Percentiles rank a stretch among this genome's conserved stretches.
Evolutionary conservation across 2,888 invertebrate species (phyloP).

Genomic region (Malthinus flaveolus): DNA sequence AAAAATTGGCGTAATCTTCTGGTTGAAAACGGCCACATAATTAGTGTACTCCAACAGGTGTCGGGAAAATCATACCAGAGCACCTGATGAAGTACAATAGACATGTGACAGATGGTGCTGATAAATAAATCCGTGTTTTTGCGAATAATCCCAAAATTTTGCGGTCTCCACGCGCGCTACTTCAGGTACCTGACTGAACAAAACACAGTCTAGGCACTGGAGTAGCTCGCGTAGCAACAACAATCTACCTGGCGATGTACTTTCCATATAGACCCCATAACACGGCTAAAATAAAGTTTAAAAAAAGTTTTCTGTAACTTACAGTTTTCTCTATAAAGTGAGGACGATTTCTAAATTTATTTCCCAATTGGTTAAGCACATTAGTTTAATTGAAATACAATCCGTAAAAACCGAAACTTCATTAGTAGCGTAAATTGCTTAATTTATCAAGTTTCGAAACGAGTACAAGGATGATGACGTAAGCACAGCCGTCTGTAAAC

Average conservation of each 20-base stretch:
- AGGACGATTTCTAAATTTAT: not conserved
- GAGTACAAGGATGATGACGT: conserved; percentile 53
- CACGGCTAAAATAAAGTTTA: no score
- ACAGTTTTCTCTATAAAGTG: not conserved
- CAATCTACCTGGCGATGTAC: conserved; percentile 16
- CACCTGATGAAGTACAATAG: conserved; percentile 99
- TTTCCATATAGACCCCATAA: not conserved
- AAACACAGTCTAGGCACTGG: conserved; percentile 82
- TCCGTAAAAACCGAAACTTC: not conserved
- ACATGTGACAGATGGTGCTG: conserved; percentile 75
- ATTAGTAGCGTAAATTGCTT: conserved; percentile 20
- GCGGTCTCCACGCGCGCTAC: conserved; percentile 89
- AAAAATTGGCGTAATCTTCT: not conserved
- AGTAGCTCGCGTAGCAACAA: conserved; percentile 81
- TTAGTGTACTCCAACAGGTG: conserved; percentile 99
- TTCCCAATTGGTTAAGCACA: not conserved
- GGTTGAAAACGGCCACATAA: conserved; percentile 71
- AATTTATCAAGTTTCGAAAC: conserved; percentile 45
- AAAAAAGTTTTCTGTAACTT: not conserved
- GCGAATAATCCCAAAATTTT: not conserved
- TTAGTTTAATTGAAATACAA: conserved; percentile 1
- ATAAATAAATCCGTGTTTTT: not conserved
- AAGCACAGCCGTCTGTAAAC: conserved; percentile 45
- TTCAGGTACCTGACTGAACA: conserved; percentile 95
- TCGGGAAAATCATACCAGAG: conserved; percentile 95